Base-by-base conservation (phyloP, 2,113 vertebrate species). In the Dromiciops gliroides region DNA sequence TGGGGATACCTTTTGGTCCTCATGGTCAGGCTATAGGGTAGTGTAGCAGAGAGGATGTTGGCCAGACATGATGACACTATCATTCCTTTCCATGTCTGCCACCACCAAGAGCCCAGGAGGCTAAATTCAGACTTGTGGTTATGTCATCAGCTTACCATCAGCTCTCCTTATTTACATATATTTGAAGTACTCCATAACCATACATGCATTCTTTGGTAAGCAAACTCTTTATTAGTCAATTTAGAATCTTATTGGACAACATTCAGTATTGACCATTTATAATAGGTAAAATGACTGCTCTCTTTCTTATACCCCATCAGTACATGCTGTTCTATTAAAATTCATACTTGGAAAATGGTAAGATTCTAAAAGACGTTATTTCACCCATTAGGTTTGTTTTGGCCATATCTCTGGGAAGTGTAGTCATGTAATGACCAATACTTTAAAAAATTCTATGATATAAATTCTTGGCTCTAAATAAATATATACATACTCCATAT, bases 311-410 rank as follows among this genome's bases (percentile, higher is more conserved):
- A 90, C 52, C 89, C 94, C 11, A 9, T 6, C 60, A 51, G 47
- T 75, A 94, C 90, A 50, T 92, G 93, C 90, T 95, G 95, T 92
- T 95, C 0, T 0, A 51, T 91, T 95, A 94, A 47, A 60, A 0
- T 90, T 28, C 89, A 92, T 67, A 92, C n/a, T 95, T 92, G 96
- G 96, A 95, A 53, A 89, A 16, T 49, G 94, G 92, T 28, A 28
- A 49, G 93, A 75, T 47, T 56, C 96, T 89, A 97, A 97, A 98
- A 94, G 95, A 94, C 24, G 56, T 96, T 97, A 92, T 97, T 96
- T 90, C 97, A 98, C 97, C 98, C 97, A 96, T 97, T 97, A 97
- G 96, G 92, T 96, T 97, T 97, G 90, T 89, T 96, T 95, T 97
- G 97, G 97, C 96, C 52, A 50, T 2, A 6, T 48, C 92, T 93